Evolutionary conservation across 2,888 invertebrate species (phyloP).

Genomic region (Athalia circularis): DNA sequence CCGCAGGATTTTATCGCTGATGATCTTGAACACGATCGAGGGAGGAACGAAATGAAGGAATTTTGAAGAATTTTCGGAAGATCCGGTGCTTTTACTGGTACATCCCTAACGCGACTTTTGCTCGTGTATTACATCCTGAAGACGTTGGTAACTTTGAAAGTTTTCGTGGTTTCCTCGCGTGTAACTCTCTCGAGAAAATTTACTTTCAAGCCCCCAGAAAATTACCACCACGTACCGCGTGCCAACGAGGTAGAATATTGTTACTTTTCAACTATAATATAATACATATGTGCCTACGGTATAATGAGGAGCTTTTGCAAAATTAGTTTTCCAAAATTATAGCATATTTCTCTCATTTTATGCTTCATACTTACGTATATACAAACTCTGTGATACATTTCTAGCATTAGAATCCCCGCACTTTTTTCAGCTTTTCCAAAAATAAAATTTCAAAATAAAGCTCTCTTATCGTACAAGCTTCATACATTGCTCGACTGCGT

Average conservation of each 20-base stretch:
- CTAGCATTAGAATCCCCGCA: neutral
- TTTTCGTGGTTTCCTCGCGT: conserved; percentile 32
- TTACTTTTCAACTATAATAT: conserved; percentile 1
- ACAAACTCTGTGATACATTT: neutral
- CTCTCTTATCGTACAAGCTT: no score
- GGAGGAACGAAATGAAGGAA: neutral
- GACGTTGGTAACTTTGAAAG: conserved; percentile 23
- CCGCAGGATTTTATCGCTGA: neutral
- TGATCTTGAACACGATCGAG: conserved; percentile 9
- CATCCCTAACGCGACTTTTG: neutral
- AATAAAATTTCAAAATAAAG: no score
- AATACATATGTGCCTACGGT: neutral
- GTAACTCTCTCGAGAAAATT: conserved; percentile 29
- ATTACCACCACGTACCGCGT: conserved; percentile 19
- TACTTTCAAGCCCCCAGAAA: conserved; percentile 13
- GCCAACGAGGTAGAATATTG: conserved; percentile 36
- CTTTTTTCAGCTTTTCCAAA: no score
- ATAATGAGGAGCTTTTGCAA: conserved; percentile 25
- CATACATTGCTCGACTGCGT: neutral
- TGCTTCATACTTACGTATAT: neutral
- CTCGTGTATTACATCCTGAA: neutral
- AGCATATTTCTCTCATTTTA: neutral
- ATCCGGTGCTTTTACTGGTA: no score
- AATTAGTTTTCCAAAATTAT: conserved; percentile 44
- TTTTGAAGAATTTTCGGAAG: neutral